A percentile compares a stretch with the other conserved stretches of the same genome.
These are phyloP conservation scores for Oceanites oceanicus DNA, from an alignment of 2,113 vertebrate species.

Conservation along the genomic window DNA sequence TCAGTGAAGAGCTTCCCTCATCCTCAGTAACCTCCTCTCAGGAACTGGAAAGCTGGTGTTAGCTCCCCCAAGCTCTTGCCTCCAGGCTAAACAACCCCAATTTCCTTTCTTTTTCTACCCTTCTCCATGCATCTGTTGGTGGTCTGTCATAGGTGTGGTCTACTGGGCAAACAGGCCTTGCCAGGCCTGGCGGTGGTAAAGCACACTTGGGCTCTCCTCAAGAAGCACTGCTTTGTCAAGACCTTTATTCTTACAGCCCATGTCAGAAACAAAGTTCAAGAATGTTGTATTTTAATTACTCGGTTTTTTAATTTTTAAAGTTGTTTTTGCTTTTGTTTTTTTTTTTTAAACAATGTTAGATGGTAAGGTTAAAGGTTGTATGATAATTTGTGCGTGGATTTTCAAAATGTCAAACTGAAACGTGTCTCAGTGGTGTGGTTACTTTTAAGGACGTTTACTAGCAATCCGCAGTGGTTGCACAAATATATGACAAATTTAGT, in stretches of 20 bases:
- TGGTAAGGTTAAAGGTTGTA: background rate
- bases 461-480: background rate
- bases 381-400: background rate
- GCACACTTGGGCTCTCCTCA: background rate
- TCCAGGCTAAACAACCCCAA: background rate
- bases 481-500: background rate
- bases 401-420: background rate
- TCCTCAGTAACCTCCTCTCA: background rate
- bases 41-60: background rate
- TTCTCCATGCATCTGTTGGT: fast-evolving
- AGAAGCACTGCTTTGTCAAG: fast-evolving
- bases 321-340: background rate
- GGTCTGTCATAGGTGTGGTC: background rate
- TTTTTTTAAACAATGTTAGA: background rate
- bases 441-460: background rate
- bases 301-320: background rate
- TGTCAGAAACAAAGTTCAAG: background rate
- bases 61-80: background rate
- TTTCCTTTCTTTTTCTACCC: background rate
- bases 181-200: fast-evolving
- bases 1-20: background rate
- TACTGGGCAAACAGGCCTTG: background rate
- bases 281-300: background rate
- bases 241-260: background rate
- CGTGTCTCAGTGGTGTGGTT: background rate